Conservation (phyloP, 2,797 vertebrate genomes). For the Notolabrus celidotus region DNA sequence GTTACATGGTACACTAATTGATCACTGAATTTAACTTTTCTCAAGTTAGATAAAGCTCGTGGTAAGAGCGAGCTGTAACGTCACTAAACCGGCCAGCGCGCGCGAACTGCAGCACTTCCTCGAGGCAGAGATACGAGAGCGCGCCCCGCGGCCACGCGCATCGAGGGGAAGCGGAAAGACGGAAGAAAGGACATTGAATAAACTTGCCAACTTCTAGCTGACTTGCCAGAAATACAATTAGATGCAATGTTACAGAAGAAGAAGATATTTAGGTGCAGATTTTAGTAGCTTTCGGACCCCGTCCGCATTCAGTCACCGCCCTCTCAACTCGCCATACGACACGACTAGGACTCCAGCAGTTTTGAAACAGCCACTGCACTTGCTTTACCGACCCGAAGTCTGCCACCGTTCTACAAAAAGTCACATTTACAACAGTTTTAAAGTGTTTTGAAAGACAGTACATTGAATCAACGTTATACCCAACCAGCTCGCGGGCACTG, state of each 20-base stretch:
- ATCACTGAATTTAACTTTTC: too few species aligned
- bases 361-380: constrained; percentile 71
- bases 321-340: constrained; percentile 42
- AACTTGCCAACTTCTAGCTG: constrained; percentile 73
- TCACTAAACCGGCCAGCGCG: constrained; percentile 44
- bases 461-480: not conserved
- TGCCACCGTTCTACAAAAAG: constrained; percentile 49
- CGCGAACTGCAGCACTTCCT: constrained; percentile 68
- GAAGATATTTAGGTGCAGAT: constrained; percentile 5
- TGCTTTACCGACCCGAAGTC: constrained; percentile 51
- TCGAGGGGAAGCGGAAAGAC: constrained; percentile 75
- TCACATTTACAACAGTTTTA: constrained; percentile 22
- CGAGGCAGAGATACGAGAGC: constrained; percentile 42
- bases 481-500: not conserved
- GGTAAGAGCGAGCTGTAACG: not conserved
- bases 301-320: constrained; percentile 39
- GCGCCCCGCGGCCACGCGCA: constrained; percentile 68
- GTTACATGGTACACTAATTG: too few species aligned
- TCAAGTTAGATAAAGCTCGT: too few species aligned
- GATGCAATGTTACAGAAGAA: constrained; percentile 30
- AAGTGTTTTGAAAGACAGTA: constrained; percentile 26
- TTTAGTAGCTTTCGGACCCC: constrained; percentile 7
- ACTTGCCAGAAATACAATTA: constrained; percentile 29
- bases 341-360: constrained; percentile 59
- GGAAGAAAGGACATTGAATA: constrained; percentile 73